Base-by-base conservation (phyloP, 2,113 vertebrate genomes). In the Ammospiza nelsoni region DNA sequence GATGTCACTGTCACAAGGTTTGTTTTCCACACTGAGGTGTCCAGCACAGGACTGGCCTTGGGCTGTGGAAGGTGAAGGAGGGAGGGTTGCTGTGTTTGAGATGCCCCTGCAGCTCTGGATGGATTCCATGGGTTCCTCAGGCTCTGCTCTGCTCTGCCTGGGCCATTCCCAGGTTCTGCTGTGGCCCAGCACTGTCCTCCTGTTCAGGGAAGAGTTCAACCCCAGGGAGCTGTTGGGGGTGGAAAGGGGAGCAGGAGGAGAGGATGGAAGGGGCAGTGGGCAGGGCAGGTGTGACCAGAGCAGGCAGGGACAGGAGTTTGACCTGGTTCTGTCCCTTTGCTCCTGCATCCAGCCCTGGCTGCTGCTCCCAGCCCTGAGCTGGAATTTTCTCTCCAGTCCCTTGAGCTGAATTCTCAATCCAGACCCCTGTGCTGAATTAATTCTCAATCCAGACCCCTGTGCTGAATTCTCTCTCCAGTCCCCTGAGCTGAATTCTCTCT, bases 231-330 rank as follows among this genome's bases (percentile, higher is more conserved):
- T 87, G 9, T 9, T 54, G 19, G 41, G 9, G 52, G 33, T 12
- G 37, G 57, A 21, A 48, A n/a, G 24, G 37, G 61, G 78, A 82
- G 21, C 10, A 27, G 9, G 28, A 41, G 48, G 12, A 5, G 0
- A 11, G 5, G 1, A 1, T 3, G 0, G 0, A 14, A 4, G 5
- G 3, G 7, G 11, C 43, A 15, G 61, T 5, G 52, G 33, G 59
- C 28, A 81, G 80, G 23, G 31, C 19, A 63, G 73, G 4, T 7
- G 79, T 43, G 79, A 6, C 1, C 48, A 4, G 0, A 6, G 71
- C 79, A 55, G 78, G 69, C 54, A 37, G 55, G 59, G 12, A 54
- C 61, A 46, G 67, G 2, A 29, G 48, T 16, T 3, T 25, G 23
- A n/a, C 58, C 23, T 22, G 43, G 4, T 18, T 13, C 5, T 37